Conservation (phyloP, 1,140 invertebrate species). For the Drosophila trapezifrons region DNA sequence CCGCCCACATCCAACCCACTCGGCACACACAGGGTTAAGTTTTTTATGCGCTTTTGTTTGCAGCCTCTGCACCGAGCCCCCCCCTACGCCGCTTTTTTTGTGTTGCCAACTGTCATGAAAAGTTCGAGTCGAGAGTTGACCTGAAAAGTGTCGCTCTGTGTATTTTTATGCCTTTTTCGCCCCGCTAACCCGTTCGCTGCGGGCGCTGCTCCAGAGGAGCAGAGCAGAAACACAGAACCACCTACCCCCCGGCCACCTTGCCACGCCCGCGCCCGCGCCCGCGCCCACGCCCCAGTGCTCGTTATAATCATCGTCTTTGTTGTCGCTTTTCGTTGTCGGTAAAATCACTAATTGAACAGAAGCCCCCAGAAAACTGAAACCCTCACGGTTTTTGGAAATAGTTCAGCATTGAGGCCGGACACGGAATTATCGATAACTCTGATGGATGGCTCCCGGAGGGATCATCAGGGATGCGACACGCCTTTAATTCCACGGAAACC, state of each 20-base stretch:
- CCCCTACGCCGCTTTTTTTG: constrained; percentile 26
- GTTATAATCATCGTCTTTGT: constrained; percentile 21
- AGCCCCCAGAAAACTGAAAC: not conserved
- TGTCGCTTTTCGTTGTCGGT: constrained; percentile 4
- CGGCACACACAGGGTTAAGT: constrained; percentile 68
- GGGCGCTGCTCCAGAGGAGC: constrained; percentile 6
- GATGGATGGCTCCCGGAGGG: constrained; percentile 3
- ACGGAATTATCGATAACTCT: constrained; percentile 15
- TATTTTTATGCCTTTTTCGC: constrained; percentile 31
- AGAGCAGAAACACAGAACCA: not conserved
- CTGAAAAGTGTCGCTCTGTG: constrained; percentile 62
- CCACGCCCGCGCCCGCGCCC: not conserved
- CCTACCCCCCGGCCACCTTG: not conserved
- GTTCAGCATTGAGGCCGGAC: constrained; percentile 16
- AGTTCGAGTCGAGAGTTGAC: constrained; percentile 74
- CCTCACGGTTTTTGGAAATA: constrained; percentile 7
- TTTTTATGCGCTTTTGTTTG: constrained; percentile 77
- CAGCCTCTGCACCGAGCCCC: constrained; percentile 40
- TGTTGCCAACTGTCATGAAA: constrained; percentile 74
- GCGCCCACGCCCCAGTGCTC: constrained; percentile 3
- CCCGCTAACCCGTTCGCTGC: constrained; percentile 11
- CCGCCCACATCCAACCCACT: constrained; percentile 6
- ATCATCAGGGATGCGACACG: not conserved
- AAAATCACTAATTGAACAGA: constrained; percentile 55
- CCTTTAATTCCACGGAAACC: not conserved